phyloP scores from a whole-genome alignment of 2,888 invertebrate species.

The Auanema freiburgensis region DNA sequence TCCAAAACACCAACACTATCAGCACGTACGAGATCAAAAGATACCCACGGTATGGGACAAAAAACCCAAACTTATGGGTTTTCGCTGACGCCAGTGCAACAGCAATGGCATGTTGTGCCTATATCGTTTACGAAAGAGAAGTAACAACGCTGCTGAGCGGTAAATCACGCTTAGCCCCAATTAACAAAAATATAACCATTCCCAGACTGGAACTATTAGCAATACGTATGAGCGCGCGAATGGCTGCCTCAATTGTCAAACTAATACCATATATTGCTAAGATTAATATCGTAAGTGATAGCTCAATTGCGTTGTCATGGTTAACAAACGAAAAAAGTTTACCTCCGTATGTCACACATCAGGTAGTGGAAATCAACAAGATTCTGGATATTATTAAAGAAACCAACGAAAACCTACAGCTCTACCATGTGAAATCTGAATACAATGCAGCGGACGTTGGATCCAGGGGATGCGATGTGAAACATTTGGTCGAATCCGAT shows the following conservation, averaged over 20 bases:
- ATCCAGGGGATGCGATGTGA: neutral
- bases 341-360: neutral
- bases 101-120: too few relatives aligned
- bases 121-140: neutral
- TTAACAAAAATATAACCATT: neutral
- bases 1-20: neutral
- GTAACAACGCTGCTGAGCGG: neutral
- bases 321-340: neutral
- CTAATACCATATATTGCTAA: neutral
- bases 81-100: neutral
- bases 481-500: neutral
- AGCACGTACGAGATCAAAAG: neutral
- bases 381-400: neutral
- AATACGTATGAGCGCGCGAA: neutral
- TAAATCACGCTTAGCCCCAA: neutral
- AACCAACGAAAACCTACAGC: neutral
- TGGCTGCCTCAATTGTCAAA: neutral
- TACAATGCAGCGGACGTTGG: constrained; percentile 3
- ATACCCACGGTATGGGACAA: neutral
- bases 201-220: constrained; percentile 4
- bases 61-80: neutral
- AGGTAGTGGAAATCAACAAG: neutral
- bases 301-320: neutral
- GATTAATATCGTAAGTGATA: constrained; percentile 4
- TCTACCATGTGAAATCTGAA: neutral